Percentiles rank a stretch among this genome's conserved stretches.
These are phyloP conservation scores for Rhinophrynus dorsalis DNA, from an alignment of 2,797 vertebrate genomes.

Conservation along the genomic window DNA sequence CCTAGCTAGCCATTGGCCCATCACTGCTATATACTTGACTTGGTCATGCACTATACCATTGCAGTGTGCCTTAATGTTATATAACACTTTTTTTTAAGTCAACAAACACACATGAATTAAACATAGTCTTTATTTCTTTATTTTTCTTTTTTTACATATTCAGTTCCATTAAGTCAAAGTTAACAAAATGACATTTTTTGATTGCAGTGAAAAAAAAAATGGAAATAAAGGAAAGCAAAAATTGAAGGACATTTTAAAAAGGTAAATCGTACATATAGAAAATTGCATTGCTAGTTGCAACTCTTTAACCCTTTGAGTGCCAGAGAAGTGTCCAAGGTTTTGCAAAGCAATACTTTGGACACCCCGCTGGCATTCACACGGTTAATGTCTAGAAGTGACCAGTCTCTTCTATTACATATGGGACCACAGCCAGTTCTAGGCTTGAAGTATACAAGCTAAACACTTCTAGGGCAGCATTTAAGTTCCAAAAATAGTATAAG, in stretches of 20 bases:
- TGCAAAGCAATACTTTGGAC: too few species aligned
- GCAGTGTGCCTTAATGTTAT: too few species aligned
- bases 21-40: too few species aligned
- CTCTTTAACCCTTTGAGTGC: too few species aligned
- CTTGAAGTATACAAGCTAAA: constrained; percentile 56
- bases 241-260: constrained; percentile 62
- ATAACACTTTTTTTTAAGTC: too few species aligned
- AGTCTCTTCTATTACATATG: neutral
- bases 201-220: constrained; percentile 36
- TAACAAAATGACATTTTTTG: constrained; percentile 74
- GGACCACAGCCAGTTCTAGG: constrained; percentile 50
- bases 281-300: constrained; percentile 84
- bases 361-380: too few species aligned
- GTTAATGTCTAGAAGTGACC: constrained; percentile 51
- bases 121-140: constrained; percentile 60
- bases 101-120: constrained; percentile 19
- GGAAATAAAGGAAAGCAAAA: constrained; percentile 55
- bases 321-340: too few species aligned
- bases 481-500: constrained; percentile 46
- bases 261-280: constrained; percentile 74
- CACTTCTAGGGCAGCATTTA: constrained; percentile 64
- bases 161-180: constrained; percentile 71
- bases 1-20: too few species aligned
- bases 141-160: constrained; percentile 67
- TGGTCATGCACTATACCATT: too few species aligned